phyloP scores from a whole-genome alignment of 2,113 vertebrate genomes.

The Ranitomeya imitator region DNA sequence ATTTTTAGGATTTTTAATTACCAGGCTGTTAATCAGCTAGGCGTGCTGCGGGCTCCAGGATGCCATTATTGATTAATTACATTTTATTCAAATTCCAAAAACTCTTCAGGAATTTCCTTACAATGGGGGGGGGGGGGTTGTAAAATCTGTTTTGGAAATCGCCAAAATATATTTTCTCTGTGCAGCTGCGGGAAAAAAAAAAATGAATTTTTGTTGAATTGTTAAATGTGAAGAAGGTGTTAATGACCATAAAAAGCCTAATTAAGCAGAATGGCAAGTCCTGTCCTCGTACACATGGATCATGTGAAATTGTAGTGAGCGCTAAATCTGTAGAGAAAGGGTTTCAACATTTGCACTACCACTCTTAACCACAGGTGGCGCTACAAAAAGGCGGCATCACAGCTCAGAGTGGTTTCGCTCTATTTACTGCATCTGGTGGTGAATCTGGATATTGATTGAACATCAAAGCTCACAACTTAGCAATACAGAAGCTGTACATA shows the following conservation, averaged over 20 bases:
- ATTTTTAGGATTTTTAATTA: constrained; percentile 37
- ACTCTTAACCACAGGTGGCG: not conserved
- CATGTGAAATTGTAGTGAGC: not conserved
- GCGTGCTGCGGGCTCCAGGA: not conserved
- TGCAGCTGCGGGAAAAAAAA: not conserved
- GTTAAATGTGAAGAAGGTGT: not conserved
- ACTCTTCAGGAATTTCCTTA: constrained; percentile 21
- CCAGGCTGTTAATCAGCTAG: constrained; percentile 31
- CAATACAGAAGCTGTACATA: too few species aligned
- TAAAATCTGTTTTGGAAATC: not conserved
- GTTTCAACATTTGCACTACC: not conserved
- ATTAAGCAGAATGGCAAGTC: not conserved
- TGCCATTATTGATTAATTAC: constrained; percentile 27
- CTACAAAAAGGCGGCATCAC: not conserved
- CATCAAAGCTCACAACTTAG: too few species aligned
- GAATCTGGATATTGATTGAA: too few species aligned
- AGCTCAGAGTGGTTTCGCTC: too few species aligned
- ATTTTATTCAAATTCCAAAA: constrained; percentile 4
- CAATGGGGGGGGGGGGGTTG: not conserved
- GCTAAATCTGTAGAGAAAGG: not conserved
- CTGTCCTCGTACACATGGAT: not conserved
- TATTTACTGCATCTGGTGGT: too few species aligned
- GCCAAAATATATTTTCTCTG: not conserved
- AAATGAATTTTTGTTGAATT: not conserved
- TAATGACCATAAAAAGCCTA: not conserved